phyloP scores from a whole-genome alignment of 2,888 invertebrate species.

The Tachina grossa region DNA sequence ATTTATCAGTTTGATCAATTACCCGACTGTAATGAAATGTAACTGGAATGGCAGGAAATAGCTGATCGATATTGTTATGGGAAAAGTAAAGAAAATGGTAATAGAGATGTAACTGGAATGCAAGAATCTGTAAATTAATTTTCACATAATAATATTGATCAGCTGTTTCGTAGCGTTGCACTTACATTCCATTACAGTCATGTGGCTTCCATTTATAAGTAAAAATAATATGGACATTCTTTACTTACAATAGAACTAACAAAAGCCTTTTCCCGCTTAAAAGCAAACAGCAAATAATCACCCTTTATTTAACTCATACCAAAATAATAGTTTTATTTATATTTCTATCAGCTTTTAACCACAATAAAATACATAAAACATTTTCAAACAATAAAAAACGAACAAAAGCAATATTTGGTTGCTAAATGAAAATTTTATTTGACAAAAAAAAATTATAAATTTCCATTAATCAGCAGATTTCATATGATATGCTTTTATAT shows the following conservation, averaged over 20 bases:
- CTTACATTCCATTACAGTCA: no score
- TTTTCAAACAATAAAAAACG: slow-evolving; percentile 1
- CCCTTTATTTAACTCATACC: neutral
- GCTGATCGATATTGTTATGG: no score
- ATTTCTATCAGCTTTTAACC: slow-evolving; percentile 6
- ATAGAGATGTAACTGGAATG: no score
- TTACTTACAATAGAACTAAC: neutral
- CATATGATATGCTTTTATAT: slow-evolving; percentile 21
- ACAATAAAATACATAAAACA: slow-evolving; percentile 35
- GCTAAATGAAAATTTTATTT: slow-evolving; percentile 36
- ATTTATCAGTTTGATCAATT: no score
- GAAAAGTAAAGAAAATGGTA: no score
- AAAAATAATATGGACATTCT: no score
- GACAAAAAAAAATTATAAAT: slow-evolving; percentile 3
- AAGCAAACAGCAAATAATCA: neutral
- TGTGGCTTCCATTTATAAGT: no score
- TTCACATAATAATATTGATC: no score
- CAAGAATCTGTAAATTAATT: no score
- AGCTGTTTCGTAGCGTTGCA: no score
- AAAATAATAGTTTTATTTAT: slow-evolving; percentile 16
- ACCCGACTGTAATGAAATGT: no score
- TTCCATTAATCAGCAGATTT: slow-evolving; percentile 60
- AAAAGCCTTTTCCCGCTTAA: neutral
- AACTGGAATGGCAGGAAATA: no score
- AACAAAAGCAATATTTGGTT: neutral